phyloP scores from a whole-genome alignment of 2,113 vertebrate species.

The Platycercus adscitus region DNA sequence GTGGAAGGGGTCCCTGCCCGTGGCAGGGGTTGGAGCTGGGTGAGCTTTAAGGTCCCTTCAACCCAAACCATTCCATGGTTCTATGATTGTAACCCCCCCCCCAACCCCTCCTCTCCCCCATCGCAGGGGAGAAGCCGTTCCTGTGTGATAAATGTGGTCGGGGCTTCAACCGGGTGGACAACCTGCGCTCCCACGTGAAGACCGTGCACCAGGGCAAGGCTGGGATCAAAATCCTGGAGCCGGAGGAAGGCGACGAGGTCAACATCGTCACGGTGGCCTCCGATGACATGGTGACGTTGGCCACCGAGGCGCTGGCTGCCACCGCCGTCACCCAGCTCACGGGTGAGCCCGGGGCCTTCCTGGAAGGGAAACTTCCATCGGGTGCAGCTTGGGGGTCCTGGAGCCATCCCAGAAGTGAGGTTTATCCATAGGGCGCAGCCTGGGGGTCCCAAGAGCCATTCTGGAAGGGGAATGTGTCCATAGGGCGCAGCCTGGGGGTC shows the following conservation, averaged over 20 bases:
- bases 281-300: slow-evolving; percentile 91
- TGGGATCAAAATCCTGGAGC: slow-evolving; percentile 90
- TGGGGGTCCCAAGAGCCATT: too few species aligned
- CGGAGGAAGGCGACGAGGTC: slow-evolving; percentile 83
- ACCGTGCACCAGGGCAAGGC: slow-evolving; percentile 96
- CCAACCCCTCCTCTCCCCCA: neutral
- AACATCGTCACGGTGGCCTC: slow-evolving; percentile 92
- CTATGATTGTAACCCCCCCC: neutral
- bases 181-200: slow-evolving; percentile 96
- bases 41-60: neutral
- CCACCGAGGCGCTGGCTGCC: slow-evolving; percentile 88
- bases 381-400: neutral
- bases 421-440: neutral
- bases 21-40: neutral
- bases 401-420: neutral
- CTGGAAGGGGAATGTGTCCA: neutral
- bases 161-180: slow-evolving; percentile 97
- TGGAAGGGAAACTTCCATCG: neutral
- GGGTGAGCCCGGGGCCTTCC: slow-evolving; percentile 69
- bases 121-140: slow-evolving; percentile 90
- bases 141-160: slow-evolving; percentile 96
- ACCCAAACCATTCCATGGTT: neutral
- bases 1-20: neutral
- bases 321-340: slow-evolving; percentile 92
- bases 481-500: neutral